phyloP scores from a whole-genome alignment of 1,140 invertebrate genomes.

The Colletes gigas region DNA sequence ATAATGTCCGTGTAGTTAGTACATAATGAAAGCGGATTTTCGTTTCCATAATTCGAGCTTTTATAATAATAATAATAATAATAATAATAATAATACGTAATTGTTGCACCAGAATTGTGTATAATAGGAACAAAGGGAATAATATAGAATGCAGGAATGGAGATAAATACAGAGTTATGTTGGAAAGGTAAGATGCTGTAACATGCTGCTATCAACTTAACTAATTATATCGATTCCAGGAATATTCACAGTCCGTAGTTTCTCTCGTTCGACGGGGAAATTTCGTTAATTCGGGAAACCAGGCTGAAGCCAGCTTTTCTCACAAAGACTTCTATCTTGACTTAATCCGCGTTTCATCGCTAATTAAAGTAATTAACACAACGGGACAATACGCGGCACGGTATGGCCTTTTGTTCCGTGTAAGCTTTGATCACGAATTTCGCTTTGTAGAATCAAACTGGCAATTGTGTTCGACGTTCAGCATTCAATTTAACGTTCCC shows the following conservation, averaged over 20 bases:
- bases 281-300: conserved; percentile 24
- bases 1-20: no score
- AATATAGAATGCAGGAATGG: no score
- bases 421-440: conserved; percentile 32
- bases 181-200: no score
- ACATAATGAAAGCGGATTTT: no score
- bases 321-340: conserved; percentile 41
- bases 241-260: background rate
- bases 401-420: conserved; percentile 29
- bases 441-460: conserved; percentile 33
- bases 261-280: background rate
- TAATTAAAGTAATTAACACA: conserved; percentile 49
- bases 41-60: no score
- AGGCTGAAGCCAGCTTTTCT: background rate
- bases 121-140: no score
- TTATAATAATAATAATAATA: no score
- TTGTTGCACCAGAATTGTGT: no score
- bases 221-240: background rate
- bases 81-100: no score
- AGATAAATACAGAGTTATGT: background rate
- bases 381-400: conserved; percentile 19
- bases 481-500: conserved; percentile 12
- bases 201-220: no score
- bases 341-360: conserved; percentile 31
- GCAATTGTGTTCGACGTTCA: conserved; percentile 27